Evolutionary conservation across 2,797 vertebrate genomes (phyloP).

Genomic region (Acridotheres tristis): DNA sequence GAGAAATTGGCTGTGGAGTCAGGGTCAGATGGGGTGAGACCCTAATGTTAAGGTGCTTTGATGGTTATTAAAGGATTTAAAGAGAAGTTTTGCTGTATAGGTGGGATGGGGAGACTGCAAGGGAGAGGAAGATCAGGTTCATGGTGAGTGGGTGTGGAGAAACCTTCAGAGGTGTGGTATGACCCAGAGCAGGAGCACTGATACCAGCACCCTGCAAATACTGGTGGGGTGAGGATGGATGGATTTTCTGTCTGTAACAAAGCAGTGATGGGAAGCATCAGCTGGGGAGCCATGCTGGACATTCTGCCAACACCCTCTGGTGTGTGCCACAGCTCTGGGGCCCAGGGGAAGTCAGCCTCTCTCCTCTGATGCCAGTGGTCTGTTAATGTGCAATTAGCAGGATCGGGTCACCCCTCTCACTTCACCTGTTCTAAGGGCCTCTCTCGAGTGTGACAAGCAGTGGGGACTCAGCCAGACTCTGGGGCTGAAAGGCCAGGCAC

Average conservation of each 20-base stretch:
- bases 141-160: not conserved
- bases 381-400: not conserved
- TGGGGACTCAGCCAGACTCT: not conserved
- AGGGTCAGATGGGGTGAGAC: not conserved
- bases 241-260: not conserved
- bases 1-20: accelerated
- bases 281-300: accelerated
- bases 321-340: not conserved
- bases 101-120: not conserved
- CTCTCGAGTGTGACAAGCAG: not conserved
- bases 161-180: not conserved
- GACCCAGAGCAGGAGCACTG: not conserved
- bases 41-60: not conserved
- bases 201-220: too few species aligned
- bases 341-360: not conserved
- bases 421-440: not conserved
- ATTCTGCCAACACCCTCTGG: not conserved
- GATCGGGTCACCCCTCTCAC: not conserved
- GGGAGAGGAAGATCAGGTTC: not conserved
- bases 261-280: not conserved
- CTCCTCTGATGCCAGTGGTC: not conserved
- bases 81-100: not conserved
- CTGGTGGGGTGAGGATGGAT: accelerated
- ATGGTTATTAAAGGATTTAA: not conserved
- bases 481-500: accelerated